phyloP scores from a whole-genome alignment of 1,140 invertebrate species.

The Galleria mellonella region DNA sequence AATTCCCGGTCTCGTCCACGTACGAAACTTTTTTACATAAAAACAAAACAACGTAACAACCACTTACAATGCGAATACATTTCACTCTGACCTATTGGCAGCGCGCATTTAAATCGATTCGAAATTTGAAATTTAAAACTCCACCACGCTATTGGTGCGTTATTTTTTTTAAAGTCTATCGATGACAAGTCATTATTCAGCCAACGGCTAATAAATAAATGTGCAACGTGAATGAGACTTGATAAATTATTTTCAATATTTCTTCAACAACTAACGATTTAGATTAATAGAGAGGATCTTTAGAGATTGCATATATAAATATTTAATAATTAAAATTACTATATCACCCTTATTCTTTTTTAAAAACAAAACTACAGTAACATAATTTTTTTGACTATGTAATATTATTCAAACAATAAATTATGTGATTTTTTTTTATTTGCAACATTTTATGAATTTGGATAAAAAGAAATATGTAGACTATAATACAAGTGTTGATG shows the following conservation, averaged over 20 bases:
- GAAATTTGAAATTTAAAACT: constrained; percentile 58
- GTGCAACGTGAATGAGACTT: neutral
- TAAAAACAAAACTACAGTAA: too few species aligned
- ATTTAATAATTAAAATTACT: too few species aligned
- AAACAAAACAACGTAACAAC: constrained; percentile 13
- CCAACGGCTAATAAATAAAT: neutral
- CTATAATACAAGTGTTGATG: too few species aligned
- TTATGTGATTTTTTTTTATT: too few species aligned
- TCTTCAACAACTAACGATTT: neutral
- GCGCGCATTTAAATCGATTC: constrained; percentile 50
- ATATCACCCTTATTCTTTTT: too few species aligned
- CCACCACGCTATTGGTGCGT: constrained; percentile 26
- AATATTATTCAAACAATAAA: too few species aligned
- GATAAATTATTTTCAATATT: too few species aligned
- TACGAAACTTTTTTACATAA: constrained; percentile 7
- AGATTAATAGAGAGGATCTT: too few species aligned
- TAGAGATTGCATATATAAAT: too few species aligned
- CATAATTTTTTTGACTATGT: too few species aligned
- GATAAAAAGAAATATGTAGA: too few species aligned
- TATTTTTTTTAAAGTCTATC: constrained; percentile 17
- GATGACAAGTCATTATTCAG: constrained; percentile 20
- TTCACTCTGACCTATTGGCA: constrained; percentile 63
- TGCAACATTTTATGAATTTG: too few species aligned
- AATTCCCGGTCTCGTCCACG: neutral
- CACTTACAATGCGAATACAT: constrained; percentile 51